Evolutionary conservation across 2,113 vertebrate species (phyloP).

Genomic region (Myocastor coypus): DNA sequence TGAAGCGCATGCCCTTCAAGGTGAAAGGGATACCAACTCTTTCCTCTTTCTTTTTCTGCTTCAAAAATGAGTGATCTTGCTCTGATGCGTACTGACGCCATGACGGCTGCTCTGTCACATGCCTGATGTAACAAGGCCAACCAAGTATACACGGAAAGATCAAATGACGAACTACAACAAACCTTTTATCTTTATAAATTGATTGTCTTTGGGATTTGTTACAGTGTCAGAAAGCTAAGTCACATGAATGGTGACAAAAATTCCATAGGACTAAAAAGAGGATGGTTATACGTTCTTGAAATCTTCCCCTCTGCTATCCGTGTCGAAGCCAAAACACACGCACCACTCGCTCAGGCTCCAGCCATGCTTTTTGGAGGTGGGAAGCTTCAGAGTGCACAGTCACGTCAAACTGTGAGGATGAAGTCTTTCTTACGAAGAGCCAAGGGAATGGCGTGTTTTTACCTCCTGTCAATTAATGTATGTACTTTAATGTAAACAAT

Average conservation of each 20-base stretch:
- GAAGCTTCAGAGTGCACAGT: not conserved
- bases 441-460: not conserved
- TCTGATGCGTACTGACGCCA: not conserved
- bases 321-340: not conserved
- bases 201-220: not conserved
- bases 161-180: not conserved
- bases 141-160: not conserved
- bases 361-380: not conserved
- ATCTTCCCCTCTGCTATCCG: not conserved
- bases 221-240: not conserved
- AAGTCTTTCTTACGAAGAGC: not conserved
- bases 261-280: not conserved
- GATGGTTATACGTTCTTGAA: not conserved
- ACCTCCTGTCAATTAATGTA: not conserved
- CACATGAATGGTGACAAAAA: not conserved
- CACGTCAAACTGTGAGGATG: not conserved
- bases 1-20: not conserved
- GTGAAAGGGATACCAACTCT: too few relatives aligned
- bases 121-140: not conserved
- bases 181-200: not conserved
- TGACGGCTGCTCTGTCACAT: not conserved
- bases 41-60: not conserved
- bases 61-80: not conserved
- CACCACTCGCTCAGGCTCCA: not conserved
- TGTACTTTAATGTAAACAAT: constrained; percentile 19